Evolutionary conservation across 2,797 vertebrate genomes (phyloP).

Genomic region (Gephyroberyx darwinii): DNA sequence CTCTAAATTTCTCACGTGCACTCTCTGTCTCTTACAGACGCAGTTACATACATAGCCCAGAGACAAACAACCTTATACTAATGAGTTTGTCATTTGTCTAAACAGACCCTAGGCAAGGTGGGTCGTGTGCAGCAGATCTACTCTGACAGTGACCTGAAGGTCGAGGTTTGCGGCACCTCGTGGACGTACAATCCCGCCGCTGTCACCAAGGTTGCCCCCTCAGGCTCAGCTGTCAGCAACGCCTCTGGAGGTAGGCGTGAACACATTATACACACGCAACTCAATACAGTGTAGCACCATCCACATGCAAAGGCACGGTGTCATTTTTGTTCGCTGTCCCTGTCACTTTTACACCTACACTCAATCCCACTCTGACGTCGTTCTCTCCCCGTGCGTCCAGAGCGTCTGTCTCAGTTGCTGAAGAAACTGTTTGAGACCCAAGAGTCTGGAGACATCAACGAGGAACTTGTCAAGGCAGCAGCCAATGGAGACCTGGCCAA

Average conservation of each 20-base stretch:
- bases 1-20: neutral
- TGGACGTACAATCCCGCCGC: constrained; percentile 99
- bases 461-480: constrained; percentile 98
- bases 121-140: constrained; percentile 99
- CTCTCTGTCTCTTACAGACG: constrained; percentile 17
- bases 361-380: constrained; percentile 27
- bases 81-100: constrained; percentile 62
- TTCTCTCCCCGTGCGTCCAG: constrained; percentile 72
- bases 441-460: constrained; percentile 98
- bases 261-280: constrained; percentile 1
- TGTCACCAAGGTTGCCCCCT: constrained; percentile 97
- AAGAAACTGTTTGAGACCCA: constrained; percentile 99
- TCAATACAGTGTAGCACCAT: neutral
- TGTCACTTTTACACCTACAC: constrained; percentile 31
- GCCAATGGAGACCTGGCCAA: constrained; percentile 98
- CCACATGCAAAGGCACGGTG: constrained; percentile 22
- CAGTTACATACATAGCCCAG: constrained; percentile 36
- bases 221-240: constrained; percentile 96
- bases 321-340: constrained; percentile 36
- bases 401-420: constrained; percentile 95
- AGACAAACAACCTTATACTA: constrained; percentile 57
- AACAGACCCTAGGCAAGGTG: constrained; percentile 97
- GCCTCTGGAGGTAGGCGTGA: constrained; percentile 91
- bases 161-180: constrained; percentile 98
- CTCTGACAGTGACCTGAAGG: constrained; percentile 98